These are phyloP conservation scores for Aplidium turbinatum DNA, from an alignment of 23 tunicate genomes.

Conservation along the genomic window DNA sequence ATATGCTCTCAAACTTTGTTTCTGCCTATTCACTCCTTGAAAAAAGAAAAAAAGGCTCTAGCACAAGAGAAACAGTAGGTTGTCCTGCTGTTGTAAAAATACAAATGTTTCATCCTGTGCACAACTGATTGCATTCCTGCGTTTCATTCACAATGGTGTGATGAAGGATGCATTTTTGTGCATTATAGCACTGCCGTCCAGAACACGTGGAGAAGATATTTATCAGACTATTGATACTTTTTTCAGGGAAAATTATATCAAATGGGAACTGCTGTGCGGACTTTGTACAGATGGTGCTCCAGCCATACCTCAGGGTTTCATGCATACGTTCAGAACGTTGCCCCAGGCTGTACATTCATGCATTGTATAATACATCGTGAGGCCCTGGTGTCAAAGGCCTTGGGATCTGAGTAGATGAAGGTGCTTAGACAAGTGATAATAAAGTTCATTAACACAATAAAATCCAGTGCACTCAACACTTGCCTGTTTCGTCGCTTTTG, in stretches of 20 bases:
- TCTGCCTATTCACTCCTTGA: too few species aligned
- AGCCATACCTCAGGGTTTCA: conserved; percentile 39
- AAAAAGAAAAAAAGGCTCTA: too few species aligned
- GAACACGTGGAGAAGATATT: conserved; percentile 44
- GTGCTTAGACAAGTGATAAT: conserved; percentile 40
- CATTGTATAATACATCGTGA: conserved; percentile 43
- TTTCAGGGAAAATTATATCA: conserved; percentile 23
- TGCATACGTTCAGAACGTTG: conserved; percentile 20
- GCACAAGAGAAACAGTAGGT: too few species aligned
- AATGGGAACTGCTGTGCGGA: too few species aligned
- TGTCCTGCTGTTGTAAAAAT: conserved; percentile 22
- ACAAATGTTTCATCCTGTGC: conserved; percentile 33
- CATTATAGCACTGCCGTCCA: conserved; percentile 33
- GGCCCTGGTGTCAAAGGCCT: conserved; percentile 38
- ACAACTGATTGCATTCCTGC: conserved; percentile 35
- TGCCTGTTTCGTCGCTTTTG: conserved; percentile 37
- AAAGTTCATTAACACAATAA: conserved; percentile 27
- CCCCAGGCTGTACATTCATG: conserved; percentile 41
- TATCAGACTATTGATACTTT: conserved; percentile 31
- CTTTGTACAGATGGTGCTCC: conserved; percentile 44
- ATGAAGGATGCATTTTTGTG: conserved; percentile 31
- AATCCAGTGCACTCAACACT: conserved; percentile 48
- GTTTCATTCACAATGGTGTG: conserved; percentile 24
- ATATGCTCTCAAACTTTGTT: too few species aligned
- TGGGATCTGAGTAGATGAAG: conserved; percentile 26